phyloP scores from a whole-genome alignment of 2,113 vertebrate genomes.

The Dicaeum eximium region DNA sequence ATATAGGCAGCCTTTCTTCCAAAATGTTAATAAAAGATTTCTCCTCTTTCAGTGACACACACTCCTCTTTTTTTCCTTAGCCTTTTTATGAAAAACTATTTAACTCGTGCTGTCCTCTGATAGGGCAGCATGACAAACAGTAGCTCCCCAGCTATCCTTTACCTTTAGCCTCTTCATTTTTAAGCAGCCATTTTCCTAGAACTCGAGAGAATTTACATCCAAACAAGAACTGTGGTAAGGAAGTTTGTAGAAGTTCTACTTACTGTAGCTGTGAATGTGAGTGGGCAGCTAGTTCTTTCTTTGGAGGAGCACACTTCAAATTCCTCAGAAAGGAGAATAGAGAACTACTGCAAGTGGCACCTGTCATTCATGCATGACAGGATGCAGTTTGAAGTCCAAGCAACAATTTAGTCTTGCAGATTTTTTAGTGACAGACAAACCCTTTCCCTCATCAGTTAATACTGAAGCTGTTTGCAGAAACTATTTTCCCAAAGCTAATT shows the following conservation, averaged over 20 bases:
- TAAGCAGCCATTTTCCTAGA: background rate
- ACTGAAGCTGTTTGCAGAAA: background rate
- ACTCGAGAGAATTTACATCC: background rate
- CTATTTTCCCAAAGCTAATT: background rate
- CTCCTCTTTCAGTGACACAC: background rate
- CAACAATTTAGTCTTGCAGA: conserved; percentile 3
- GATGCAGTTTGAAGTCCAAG: conserved; percentile 40
- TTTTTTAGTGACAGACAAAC: conserved; percentile 12
- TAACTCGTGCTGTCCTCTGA: background rate
- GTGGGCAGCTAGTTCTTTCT: background rate
- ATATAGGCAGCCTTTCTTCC: background rate
- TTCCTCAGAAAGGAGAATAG: background rate
- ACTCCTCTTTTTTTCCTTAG: background rate
- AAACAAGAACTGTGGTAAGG: background rate
- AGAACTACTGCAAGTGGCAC: conserved; percentile 17
- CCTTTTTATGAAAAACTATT: background rate
- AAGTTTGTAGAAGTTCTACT: background rate
- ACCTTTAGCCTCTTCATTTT: background rate
- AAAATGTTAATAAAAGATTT: background rate
- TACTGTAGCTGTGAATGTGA: background rate
- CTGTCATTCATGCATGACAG: conserved; percentile 44
- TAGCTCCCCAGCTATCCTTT: background rate
- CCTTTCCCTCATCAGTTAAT: background rate
- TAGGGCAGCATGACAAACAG: background rate
- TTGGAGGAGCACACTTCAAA: background rate